These are phyloP conservation scores for Graphium colonna DNA, from an alignment of 2,888 invertebrate genomes.

Conservation along the genomic window DNA sequence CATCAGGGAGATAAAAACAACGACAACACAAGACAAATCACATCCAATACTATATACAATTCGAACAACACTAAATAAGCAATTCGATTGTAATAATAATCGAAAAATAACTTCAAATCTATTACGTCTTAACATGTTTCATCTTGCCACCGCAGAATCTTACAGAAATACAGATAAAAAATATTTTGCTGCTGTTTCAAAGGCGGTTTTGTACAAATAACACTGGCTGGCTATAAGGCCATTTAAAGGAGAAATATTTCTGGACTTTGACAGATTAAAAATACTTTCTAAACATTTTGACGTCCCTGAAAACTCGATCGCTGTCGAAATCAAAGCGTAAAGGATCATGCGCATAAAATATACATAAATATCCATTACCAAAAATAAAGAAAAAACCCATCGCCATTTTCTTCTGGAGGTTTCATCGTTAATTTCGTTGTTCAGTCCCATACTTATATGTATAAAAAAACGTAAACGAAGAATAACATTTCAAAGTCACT, in stretches of 20 bases:
- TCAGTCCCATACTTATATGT: conserved; percentile 17
- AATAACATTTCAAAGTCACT: conserved; percentile 72
- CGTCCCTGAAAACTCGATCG: conserved; percentile 8
- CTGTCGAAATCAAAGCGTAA: conserved; percentile 1
- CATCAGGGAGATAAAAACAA: conserved; percentile 3
- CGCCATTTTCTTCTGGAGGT: conserved; percentile 4
- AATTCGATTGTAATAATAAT: neutral
- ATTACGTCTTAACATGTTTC: too few species aligned
- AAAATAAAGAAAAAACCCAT: conserved; percentile 6
- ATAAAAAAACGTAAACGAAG: conserved; percentile 32
- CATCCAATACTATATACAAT: neutral
- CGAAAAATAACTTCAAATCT: too few species aligned
- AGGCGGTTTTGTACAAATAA: too few species aligned
- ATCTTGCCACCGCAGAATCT: too few species aligned
- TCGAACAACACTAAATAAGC: neutral
- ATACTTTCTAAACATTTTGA: neutral
- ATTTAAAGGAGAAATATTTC: too few species aligned
- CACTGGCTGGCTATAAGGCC: too few species aligned
- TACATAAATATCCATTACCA: conserved; percentile 2
- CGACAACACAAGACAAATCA: neutral
- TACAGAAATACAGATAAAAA: too few species aligned
- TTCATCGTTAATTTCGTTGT: conserved; percentile 30
- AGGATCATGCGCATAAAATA: neutral
- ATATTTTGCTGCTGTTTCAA: too few species aligned
- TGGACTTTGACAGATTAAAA: neutral